Conservation (phyloP, 2,888 invertebrate genomes). For the Lochmaea crataegi region DNA sequence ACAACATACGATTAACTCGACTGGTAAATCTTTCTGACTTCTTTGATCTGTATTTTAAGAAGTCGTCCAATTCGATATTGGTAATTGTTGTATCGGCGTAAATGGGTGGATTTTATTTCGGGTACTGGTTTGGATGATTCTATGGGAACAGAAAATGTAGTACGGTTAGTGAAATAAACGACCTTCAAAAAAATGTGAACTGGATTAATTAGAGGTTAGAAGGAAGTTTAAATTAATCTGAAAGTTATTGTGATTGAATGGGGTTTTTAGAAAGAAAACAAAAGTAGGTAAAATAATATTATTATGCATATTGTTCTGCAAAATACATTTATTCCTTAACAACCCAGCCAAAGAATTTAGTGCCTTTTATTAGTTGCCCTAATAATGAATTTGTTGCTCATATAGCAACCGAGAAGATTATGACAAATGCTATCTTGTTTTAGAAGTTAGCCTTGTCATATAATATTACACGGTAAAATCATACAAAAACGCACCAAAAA, state of each 20-base stretch:
- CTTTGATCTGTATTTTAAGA: background rate
- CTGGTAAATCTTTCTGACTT: background rate
- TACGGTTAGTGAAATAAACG: background rate
- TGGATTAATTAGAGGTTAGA: background rate
- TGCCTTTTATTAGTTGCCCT: no score
- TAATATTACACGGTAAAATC: no score
- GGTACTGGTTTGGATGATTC: background rate
- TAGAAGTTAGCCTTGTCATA: no score
- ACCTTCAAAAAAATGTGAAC: slow-evolving; percentile 4
- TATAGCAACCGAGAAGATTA: no score
- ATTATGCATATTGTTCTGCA: no score
- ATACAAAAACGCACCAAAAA: no score
- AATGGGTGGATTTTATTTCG: background rate
- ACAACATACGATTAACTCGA: background rate
- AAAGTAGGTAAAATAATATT: no score
- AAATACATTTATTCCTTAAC: no score
- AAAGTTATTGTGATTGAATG: background rate
- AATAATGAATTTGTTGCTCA: no score
- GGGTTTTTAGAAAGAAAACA: no score
- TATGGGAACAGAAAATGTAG: background rate
- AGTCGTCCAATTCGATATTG: background rate
- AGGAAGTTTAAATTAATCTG: background rate
- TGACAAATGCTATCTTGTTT: no score
- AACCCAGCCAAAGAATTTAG: no score
- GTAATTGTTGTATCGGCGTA: background rate